These are phyloP conservation scores for Epistrophella euchroma DNA, from an alignment of 2,888 invertebrate genomes.

Conservation along the genomic window DNA sequence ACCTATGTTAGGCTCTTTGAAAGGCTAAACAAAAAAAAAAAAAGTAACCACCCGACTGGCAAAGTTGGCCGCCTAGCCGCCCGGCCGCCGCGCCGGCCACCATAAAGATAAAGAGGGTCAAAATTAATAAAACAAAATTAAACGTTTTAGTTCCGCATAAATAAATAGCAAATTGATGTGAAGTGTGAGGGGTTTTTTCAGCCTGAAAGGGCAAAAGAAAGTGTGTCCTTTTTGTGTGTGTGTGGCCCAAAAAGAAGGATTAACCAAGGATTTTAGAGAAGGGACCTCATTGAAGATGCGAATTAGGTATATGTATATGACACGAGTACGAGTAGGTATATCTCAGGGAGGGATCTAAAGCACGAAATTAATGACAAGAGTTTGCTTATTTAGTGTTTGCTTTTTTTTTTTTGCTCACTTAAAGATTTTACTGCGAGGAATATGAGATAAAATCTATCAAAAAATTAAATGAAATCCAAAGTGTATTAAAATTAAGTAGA, in stretches of 20 bases:
- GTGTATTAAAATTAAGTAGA: not conserved
- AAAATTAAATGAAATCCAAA: not conserved
- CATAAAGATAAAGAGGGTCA: slow-evolving; percentile 33
- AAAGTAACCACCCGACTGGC: slow-evolving; percentile 12
- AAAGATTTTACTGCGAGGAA: not conserved
- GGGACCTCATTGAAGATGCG: not conserved
- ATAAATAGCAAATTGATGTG: slow-evolving; percentile 40
- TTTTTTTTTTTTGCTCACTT: not conserved
- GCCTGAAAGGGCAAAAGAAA: slow-evolving; percentile 14
- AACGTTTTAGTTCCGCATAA: slow-evolving; percentile 46
- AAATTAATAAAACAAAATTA: slow-evolving; percentile 48
- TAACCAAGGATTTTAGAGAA: slow-evolving; percentile 2
- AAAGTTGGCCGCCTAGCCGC: not conserved
- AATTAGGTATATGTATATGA: too few relatives aligned
- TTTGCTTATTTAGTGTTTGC: not conserved
- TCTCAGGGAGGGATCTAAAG: slow-evolving; percentile 3
- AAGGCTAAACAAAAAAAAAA: not conserved
- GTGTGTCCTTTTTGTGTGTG: slow-evolving; percentile 19
- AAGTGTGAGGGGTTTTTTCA: slow-evolving; percentile 17
- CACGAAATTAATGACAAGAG: slow-evolving; percentile 25
- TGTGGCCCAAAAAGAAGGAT: not conserved
- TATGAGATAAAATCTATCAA: not conserved
- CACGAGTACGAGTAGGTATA: not conserved
- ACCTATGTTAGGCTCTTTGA: not conserved
- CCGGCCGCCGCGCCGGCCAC: not conserved